Percentiles rank a stretch among this genome's conserved stretches.
These are phyloP conservation scores for Folsomia manolachei DNA, from an alignment of 2,888 invertebrate genomes.

Conservation along the genomic window DNA sequence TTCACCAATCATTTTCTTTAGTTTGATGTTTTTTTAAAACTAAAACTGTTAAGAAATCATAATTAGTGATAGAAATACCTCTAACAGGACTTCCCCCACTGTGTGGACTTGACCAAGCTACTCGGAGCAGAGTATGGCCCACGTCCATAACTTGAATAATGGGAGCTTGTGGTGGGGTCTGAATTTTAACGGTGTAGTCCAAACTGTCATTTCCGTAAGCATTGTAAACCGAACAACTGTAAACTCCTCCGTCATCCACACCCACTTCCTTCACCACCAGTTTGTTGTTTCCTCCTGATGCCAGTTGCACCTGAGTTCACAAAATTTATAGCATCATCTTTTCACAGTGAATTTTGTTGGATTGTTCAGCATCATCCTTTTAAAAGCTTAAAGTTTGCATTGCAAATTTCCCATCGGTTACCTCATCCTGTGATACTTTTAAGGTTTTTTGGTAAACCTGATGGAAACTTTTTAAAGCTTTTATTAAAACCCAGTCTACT, in stretches of 20 bases:
- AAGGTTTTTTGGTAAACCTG: too few relatives aligned
- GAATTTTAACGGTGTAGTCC: slow-evolving; percentile 67
- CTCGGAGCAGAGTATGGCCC: slow-evolving; percentile 75
- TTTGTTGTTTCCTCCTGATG: slow-evolving; percentile 23
- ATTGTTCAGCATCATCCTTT: too few relatives aligned
- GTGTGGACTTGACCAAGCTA: slow-evolving; percentile 77
- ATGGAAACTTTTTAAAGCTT: too few relatives aligned
- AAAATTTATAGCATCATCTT: too few relatives aligned
- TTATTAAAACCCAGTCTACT: too few relatives aligned
- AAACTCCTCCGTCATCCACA: slow-evolving; percentile 67
- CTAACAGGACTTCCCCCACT: slow-evolving; percentile 72
- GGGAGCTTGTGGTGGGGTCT: slow-evolving; percentile 75
- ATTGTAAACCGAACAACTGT: slow-evolving; percentile 83
- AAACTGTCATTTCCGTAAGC: slow-evolving; percentile 78
- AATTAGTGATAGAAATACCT: too few relatives aligned
- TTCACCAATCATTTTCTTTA: too few relatives aligned
- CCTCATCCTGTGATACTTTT: too few relatives aligned
- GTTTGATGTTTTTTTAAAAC: neutral
- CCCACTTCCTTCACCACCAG: slow-evolving; percentile 45
- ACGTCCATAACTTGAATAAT: slow-evolving; percentile 75
- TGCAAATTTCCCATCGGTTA: too few relatives aligned
- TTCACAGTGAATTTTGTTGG: too few relatives aligned
- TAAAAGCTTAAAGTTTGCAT: too few relatives aligned
- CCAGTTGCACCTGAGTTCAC: neutral
- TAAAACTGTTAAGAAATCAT: neutral